These are phyloP conservation scores for Montipora sp. DNA, from an alignment of 64 coral and sea anemone genomes.

Conservation along the genomic window DNA sequence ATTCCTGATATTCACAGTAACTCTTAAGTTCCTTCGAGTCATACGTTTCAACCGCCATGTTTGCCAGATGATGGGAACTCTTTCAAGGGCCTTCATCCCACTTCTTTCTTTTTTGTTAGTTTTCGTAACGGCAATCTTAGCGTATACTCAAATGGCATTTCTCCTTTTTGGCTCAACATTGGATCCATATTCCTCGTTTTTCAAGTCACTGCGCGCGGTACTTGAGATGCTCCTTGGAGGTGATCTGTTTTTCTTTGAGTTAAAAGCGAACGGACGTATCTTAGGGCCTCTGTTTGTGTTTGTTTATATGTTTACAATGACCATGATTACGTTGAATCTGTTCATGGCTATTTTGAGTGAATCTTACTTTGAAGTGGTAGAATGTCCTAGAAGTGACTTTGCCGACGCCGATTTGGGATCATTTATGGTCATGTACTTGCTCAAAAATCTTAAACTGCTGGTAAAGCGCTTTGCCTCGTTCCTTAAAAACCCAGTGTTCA, in stretches of 20 bases:
- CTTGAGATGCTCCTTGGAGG: constrained; percentile 66
- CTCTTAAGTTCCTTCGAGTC: constrained; percentile 61
- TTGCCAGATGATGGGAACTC: constrained; percentile 65
- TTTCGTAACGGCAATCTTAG: constrained; percentile 45
- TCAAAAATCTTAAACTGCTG: not conserved
- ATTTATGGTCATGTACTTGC: constrained; percentile 43
- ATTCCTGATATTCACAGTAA: constrained; percentile 70
- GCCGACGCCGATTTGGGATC: constrained; percentile 53
- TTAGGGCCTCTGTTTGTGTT: constrained; percentile 65
- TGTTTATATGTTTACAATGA: constrained; percentile 37
- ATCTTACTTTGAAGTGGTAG: constrained; percentile 35
- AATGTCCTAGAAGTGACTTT: constrained; percentile 14
- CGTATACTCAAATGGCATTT: constrained; percentile 59
- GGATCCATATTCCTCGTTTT: constrained; percentile 66
- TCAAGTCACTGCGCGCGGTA: constrained; percentile 41
- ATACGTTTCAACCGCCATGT: constrained; percentile 80
- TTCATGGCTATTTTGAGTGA: constrained; percentile 63
- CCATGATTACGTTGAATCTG: constrained; percentile 37
- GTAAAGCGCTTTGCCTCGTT: not conserved
- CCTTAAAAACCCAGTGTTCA: not conserved
- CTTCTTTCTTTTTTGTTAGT: constrained; percentile 43
- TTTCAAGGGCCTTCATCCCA: constrained; percentile 26
- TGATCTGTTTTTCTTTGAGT: constrained; percentile 16
- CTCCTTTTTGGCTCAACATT: constrained; percentile 65
- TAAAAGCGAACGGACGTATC: constrained; percentile 7